Evolutionary conservation across 2,888 invertebrate genomes (phyloP).

Genomic region (Tenthredo scrophulariae): DNA sequence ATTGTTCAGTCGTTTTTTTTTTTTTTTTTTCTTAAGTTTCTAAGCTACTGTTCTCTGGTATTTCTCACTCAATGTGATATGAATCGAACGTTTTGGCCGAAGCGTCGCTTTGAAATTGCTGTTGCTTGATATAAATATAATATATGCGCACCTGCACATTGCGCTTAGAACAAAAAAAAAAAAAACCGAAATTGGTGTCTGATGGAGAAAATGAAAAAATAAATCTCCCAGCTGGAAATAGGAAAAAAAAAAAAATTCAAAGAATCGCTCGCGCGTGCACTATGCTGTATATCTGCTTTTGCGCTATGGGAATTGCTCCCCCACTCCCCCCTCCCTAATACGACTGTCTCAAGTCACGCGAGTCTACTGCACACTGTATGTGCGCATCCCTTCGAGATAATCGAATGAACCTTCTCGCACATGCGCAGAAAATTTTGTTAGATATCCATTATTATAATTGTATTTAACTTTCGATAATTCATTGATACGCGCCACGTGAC

Average conservation of each 20-base stretch:
- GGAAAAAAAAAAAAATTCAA: background rate
- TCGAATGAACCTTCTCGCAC: background rate
- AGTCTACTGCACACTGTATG: background rate
- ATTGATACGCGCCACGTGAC: background rate
- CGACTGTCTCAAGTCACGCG: background rate
- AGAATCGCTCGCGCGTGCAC: background rate
- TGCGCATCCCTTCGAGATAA: background rate
- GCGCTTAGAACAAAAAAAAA: background rate
- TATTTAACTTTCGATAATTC: background rate
- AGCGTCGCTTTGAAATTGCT: background rate
- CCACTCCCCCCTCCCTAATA: background rate
- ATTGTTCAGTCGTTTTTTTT: background rate
- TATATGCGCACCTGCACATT: background rate
- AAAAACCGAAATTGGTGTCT: background rate
- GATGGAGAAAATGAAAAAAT: background rate
- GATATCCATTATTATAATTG: background rate
- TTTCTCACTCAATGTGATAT: background rate
- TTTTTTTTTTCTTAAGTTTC: background rate
- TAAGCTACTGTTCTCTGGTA: background rate
- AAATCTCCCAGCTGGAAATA: background rate
- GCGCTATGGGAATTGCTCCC: background rate
- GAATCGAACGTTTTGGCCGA: background rate
- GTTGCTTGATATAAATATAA: background rate
- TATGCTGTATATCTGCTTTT: background rate
- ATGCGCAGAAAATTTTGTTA: background rate